phyloP scores from a whole-genome alignment of 2,888 invertebrate species.

The Synergus laeviventris region DNA sequence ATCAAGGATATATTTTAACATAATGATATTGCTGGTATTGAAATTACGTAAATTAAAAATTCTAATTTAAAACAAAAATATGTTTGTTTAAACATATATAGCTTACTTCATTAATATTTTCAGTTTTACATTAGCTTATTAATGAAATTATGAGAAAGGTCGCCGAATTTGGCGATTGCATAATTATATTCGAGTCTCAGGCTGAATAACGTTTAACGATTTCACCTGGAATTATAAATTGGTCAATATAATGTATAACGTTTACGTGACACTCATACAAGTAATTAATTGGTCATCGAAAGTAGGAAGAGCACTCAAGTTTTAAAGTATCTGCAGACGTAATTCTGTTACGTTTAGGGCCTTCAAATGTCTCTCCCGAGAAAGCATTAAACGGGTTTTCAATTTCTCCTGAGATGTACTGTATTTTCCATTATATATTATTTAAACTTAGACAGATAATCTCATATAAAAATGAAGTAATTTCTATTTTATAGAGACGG shows the following conservation, averaged over 20 bases:
- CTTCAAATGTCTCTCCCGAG: neutral
- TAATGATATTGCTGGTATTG: too few species aligned
- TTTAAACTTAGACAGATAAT: neutral
- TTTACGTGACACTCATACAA: neutral
- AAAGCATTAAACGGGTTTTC: neutral
- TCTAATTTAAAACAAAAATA: too few species aligned
- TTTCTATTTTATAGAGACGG: neutral
- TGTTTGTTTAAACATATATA: too few species aligned
- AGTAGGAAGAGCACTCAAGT: neutral
- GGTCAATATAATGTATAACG: neutral
- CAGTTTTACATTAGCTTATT: neutral
- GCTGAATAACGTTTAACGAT: neutral
- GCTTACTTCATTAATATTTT: too few species aligned
- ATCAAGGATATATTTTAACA: neutral
- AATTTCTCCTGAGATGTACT: neutral
- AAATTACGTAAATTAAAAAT: too few species aligned
- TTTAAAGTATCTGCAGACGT: neutral
- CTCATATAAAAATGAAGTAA: neutral
- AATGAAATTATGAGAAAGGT: neutral
- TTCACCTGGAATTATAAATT: neutral
- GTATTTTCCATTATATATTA: neutral
- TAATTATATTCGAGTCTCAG: neutral
- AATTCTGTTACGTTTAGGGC: neutral
- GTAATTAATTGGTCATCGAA: neutral
- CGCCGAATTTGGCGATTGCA: neutral